These are phyloP conservation scores for Rhipidura dahli DNA, from an alignment of 2,113 vertebrate genomes.

Conservation along the genomic window DNA sequence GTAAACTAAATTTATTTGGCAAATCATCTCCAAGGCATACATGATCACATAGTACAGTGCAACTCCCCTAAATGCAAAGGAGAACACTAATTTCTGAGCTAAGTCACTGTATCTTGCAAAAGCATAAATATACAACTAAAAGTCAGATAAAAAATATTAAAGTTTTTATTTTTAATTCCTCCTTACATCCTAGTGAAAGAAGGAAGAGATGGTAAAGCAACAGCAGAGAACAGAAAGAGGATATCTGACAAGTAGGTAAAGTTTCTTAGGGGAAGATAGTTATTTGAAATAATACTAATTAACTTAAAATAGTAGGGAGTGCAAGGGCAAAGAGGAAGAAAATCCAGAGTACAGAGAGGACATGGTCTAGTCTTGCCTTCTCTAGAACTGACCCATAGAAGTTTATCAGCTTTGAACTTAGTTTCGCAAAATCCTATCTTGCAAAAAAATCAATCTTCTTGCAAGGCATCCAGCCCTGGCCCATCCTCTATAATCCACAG, in stretches of 20 bases:
- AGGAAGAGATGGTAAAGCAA: neutral
- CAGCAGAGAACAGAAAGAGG: neutral
- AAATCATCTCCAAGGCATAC: neutral
- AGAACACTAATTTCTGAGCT: neutral
- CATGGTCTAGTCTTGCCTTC: neutral
- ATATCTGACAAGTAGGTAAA: neutral
- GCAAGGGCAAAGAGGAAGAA: neutral
- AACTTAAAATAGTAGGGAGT: neutral
- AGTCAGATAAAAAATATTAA: neutral
- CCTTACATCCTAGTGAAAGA: neutral
- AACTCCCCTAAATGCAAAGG: neutral
- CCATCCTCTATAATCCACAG: neutral
- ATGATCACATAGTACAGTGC: neutral
- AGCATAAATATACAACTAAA: neutral
- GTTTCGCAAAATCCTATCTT: neutral
- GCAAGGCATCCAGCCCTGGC: neutral
- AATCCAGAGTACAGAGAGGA: neutral
- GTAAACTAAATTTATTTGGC: neutral
- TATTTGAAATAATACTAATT: neutral
- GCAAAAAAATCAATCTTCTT: neutral
- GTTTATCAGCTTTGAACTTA: neutral
- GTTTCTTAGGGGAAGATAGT: neutral
- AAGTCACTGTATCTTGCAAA: neutral
- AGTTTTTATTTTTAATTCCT: neutral
- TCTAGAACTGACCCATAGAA: neutral